phyloP scores from a whole-genome alignment of 2,797 vertebrate genomes.

The Pitangus sulphuratus region DNA sequence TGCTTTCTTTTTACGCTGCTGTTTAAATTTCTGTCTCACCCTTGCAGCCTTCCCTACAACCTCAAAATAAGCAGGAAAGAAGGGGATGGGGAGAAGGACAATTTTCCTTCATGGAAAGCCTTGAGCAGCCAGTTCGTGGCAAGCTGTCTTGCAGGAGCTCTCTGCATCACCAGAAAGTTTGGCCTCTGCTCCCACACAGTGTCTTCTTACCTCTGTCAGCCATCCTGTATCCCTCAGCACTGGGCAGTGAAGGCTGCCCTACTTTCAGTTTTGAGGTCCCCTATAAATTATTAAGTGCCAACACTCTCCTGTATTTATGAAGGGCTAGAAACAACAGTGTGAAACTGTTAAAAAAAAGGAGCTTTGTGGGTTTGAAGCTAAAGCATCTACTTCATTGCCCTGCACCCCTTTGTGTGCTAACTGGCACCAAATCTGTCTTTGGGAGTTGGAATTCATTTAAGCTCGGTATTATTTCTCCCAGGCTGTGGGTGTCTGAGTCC shows the following conservation, averaged over 20 bases:
- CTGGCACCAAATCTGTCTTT: not conserved
- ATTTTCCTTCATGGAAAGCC: not conserved
- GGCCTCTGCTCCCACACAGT: not conserved
- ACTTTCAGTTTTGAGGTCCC: not conserved
- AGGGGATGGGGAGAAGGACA: not conserved
- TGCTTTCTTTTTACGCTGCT: not conserved
- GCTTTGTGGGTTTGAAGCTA: not conserved
- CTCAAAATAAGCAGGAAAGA: not conserved
- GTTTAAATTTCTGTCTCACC: not conserved
- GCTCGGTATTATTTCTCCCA: not conserved
- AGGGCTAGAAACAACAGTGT: not conserved
- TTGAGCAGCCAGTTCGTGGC: not conserved
- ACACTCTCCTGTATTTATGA: not conserved
- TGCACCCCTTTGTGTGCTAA: not conserved
- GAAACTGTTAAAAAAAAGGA: not conserved
- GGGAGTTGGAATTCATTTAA: not conserved
- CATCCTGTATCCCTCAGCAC: not conserved
- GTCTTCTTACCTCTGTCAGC: not conserved
- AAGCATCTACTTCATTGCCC: not conserved
- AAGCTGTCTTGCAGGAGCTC: not conserved
- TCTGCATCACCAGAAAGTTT: not conserved
- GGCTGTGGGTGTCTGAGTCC: not conserved
- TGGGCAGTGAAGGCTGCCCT: not conserved
- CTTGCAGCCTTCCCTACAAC: not conserved
- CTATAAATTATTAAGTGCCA: slow-evolving; percentile 11